Conservation (phyloP, 2,797 vertebrate species). For the Antennarius maculatus region DNA sequence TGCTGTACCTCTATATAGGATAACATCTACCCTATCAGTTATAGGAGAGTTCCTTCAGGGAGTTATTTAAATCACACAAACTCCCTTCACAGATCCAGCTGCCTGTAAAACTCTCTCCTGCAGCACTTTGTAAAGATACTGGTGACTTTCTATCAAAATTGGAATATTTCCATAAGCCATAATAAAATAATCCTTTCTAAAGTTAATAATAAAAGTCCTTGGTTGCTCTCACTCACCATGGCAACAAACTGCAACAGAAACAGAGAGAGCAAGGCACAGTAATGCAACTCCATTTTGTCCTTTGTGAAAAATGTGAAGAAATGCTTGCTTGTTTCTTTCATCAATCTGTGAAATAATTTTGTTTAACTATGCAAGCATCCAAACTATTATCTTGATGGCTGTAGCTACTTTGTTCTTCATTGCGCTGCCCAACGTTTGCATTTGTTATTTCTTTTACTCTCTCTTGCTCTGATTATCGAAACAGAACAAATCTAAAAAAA, state of each 20-base stretch:
- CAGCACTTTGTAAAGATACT: conserved; percentile 1
- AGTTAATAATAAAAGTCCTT: conserved; percentile 50
- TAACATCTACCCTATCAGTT: too few species aligned
- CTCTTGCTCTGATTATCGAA: neutral
- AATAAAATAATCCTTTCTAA: conserved; percentile 49
- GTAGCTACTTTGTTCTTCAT: too few species aligned
- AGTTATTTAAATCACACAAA: too few species aligned
- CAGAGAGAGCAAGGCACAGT: conserved; percentile 18
- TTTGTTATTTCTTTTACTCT: too few species aligned
- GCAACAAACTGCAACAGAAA: conserved; percentile 56
- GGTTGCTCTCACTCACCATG: conserved; percentile 63
- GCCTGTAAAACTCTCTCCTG: conserved; percentile 1
- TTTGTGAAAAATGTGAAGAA: conserved; percentile 10
- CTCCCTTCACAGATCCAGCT: too few species aligned
- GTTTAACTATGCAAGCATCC: too few species aligned
- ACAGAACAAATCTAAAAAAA: neutral
- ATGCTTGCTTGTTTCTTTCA: neutral
- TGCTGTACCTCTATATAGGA: too few species aligned
- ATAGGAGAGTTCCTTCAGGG: too few species aligned
- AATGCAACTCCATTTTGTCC: conserved; percentile 17
- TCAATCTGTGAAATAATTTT: too few species aligned
- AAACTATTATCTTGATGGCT: too few species aligned
- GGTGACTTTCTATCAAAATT: conserved; percentile 26
- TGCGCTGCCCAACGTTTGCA: too few species aligned
- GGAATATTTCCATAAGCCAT: conserved; percentile 43